These are phyloP conservation scores for Stenolophus ochropezus DNA, from an alignment of 2,888 invertebrate species.

Conservation along the genomic window DNA sequence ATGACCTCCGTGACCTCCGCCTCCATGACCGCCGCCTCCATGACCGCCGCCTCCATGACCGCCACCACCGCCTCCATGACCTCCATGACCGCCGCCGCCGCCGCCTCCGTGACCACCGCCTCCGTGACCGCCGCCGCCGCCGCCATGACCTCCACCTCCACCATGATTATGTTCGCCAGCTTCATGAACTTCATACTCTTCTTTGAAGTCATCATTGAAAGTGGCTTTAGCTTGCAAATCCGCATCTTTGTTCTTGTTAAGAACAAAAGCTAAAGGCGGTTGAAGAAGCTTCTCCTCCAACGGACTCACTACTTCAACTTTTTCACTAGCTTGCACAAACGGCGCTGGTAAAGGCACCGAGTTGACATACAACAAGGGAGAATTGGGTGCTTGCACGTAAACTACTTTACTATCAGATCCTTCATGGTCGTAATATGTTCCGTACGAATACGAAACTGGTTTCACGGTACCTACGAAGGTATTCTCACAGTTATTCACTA, in stretches of 20 bases:
- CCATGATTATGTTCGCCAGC: slow-evolving; percentile 35
- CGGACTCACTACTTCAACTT: slow-evolving; percentile 63
- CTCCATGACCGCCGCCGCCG: slow-evolving; percentile 51
- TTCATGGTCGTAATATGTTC: slow-evolving; percentile 40
- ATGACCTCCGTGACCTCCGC: slow-evolving; percentile 1
- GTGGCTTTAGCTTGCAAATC: slow-evolving; percentile 58
- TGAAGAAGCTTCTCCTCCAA: slow-evolving; percentile 65
- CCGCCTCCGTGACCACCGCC: slow-evolving; percentile 51
- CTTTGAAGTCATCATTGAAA: slow-evolving; percentile 50
- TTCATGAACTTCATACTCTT: slow-evolving; percentile 43
- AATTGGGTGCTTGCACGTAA: slow-evolving; percentile 24
- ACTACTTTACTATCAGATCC: slow-evolving; percentile 40
- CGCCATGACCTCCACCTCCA: slow-evolving; percentile 55
- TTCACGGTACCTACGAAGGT: slow-evolving; percentile 46
- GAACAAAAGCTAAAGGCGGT: slow-evolving; percentile 68
- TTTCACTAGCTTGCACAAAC: slow-evolving; percentile 69
- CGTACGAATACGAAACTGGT: slow-evolving; percentile 58
- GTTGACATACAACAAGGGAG: slow-evolving; percentile 31
- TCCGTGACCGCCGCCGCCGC: slow-evolving; percentile 66
- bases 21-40: slow-evolving; percentile 30
- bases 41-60: slow-evolving; percentile 40
- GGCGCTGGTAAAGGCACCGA: slow-evolving; percentile 61
- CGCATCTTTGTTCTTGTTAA: slow-evolving; percentile 62
- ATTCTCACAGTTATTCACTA: slow-evolving; percentile 24
- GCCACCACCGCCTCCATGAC: slow-evolving; percentile 43